phyloP scores from a whole-genome alignment of 2,113 vertebrate species.

The Ictidomys tridecemlineatus region DNA sequence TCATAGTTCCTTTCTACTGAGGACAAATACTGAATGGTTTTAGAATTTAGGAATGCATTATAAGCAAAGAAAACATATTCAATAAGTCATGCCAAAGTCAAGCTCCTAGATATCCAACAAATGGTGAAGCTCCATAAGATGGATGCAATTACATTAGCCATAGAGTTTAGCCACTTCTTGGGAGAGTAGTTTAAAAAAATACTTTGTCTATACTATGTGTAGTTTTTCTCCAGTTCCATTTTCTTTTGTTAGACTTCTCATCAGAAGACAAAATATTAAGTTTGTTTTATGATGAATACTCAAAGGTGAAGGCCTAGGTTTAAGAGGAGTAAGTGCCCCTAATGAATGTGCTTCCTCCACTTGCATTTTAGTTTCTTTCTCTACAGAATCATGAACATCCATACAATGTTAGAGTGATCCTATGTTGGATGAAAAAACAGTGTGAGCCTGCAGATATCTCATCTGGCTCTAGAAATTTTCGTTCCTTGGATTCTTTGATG shows the following conservation, averaged over 20 bases:
- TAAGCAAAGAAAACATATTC: constrained; percentile 23
- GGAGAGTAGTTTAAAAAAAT: constrained; percentile 55
- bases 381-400: neutral
- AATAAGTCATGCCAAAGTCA: neutral
- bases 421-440: neutral
- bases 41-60: neutral
- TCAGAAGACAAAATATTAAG: constrained; percentile 26
- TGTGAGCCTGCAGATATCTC: neutral
- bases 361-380: constrained; percentile 42
- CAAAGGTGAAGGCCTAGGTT: neutral
- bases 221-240: neutral
- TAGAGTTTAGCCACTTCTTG: neutral
- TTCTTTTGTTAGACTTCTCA: constrained; percentile 39
- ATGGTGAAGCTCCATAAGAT: neutral
- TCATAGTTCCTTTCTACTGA: neutral
- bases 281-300: neutral
- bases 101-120: neutral
- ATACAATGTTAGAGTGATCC: too few species aligned
- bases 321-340: neutral
- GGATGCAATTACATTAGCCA: neutral
- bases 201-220: neutral
- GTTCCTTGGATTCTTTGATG: neutral
- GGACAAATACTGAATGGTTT: neutral
- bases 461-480: neutral
- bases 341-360: constrained; percentile 39